Evolutionary conservation across 2,888 invertebrate genomes (phyloP).

Genomic region (Drosophila lacicola): DNA sequence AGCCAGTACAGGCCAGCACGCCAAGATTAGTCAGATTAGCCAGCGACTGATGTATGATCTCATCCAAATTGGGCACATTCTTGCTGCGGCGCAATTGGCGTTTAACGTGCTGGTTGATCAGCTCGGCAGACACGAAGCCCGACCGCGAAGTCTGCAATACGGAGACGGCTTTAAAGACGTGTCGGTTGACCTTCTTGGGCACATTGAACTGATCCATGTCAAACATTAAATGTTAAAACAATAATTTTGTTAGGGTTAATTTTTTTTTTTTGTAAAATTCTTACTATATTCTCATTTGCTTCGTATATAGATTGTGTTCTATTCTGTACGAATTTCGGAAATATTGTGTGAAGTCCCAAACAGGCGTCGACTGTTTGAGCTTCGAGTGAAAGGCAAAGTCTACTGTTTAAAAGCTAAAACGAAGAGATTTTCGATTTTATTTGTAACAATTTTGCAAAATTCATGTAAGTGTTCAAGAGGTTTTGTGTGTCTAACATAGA

Average conservation of each 20-base stretch:
- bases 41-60: constrained; percentile 53
- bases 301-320: not conserved
- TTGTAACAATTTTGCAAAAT: constrained; percentile 59
- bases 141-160: constrained; percentile 24
- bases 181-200: constrained; percentile 64
- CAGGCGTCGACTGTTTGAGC: not conserved
- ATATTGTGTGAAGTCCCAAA: not conserved
- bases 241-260: not conserved
- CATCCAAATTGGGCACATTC: constrained; percentile 38
- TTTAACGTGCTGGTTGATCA: constrained; percentile 47
- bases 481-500: constrained; percentile 39
- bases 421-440: constrained; percentile 54
- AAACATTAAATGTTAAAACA: not conserved
- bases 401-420: constrained; percentile 53
- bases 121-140: constrained; percentile 14
- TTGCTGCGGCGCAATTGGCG: constrained; percentile 47
- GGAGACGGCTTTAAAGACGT: constrained; percentile 63
- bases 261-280: not conserved
- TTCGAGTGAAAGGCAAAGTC: constrained; percentile 3
- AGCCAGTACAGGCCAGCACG: constrained; percentile 1
- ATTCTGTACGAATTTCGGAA: not conserved
- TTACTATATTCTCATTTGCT: not conserved
- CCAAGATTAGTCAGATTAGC: constrained; percentile 37
- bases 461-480: constrained; percentile 22
- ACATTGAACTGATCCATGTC: constrained; percentile 66